A percentile compares a stretch with the other conserved stretches of the same genome.
Conservation (phyloP, 2,113 vertebrate species). For the Melanostigma gelatinosum region DNA sequence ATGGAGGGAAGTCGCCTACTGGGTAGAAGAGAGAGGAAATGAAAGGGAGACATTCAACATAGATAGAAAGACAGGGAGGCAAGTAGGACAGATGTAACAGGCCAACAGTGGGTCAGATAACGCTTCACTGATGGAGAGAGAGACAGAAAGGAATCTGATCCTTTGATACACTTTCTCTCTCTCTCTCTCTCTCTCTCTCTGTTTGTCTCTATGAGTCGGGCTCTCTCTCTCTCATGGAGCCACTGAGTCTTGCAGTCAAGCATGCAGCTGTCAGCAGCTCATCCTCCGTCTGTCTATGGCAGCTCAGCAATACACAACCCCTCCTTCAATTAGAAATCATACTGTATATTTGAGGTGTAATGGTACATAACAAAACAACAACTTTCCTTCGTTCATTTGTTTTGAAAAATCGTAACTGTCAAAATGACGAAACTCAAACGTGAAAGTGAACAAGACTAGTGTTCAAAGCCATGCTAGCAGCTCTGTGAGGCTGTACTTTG, state of each 20-base stretch:
- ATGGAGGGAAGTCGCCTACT: conserved; percentile 50
- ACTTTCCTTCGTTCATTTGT: not conserved
- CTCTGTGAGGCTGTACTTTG: no score
- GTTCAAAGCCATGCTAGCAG: not conserved
- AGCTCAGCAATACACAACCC: conserved; percentile 39
- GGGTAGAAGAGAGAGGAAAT: not conserved
- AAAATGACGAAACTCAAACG: not conserved
- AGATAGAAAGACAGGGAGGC: conserved; percentile 26
- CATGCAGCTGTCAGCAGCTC: conserved; percentile 67
- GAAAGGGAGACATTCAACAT: conserved; percentile 19
- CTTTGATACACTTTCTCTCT: conserved; percentile 34
- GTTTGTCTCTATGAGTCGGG: not conserved
- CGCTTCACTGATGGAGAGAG: conserved; percentile 60
- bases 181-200: conserved; percentile 17
- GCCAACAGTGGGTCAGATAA: conserved; percentile 72
- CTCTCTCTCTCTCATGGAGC: conserved; percentile 42
- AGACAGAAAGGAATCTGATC: conserved; percentile 61
- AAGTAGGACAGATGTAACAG: conserved; percentile 68
- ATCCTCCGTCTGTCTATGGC: conserved; percentile 39
- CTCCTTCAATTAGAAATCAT: conserved; percentile 32
- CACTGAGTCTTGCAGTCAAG: conserved; percentile 62
- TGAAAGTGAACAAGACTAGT: not conserved
- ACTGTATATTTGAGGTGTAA: not conserved
- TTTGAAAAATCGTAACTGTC: not conserved
- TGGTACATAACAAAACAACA: not conserved